These are phyloP conservation scores for Eueides isabella DNA, from an alignment of 1,140 invertebrate species.

Conservation along the genomic window DNA sequence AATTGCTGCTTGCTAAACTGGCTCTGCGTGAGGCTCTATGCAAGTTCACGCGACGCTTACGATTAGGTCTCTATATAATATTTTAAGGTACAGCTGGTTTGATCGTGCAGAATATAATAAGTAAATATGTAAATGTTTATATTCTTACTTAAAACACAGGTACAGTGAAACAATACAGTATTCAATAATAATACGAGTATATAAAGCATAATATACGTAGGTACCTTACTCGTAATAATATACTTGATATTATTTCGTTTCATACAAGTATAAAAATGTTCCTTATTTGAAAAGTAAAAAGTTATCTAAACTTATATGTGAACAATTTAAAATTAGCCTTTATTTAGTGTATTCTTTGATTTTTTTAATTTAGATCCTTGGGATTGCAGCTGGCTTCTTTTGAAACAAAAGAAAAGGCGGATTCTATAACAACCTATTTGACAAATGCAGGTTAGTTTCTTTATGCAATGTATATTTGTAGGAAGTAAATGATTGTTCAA, in stretches of 20 bases:
- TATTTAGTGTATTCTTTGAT: neutral
- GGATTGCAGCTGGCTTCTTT: constrained; percentile 92
- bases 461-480: neutral
- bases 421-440: constrained; percentile 91
- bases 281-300: too few relatives aligned
- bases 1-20: constrained; percentile 72
- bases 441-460: constrained; percentile 86
- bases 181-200: neutral
- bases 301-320: too few relatives aligned
- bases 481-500: neutral
- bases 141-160: neutral
- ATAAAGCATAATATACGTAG: neutral
- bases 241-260: neutral
- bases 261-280: neutral
- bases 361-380: constrained; percentile 84
- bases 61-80: constrained; percentile 59
- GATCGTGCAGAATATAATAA: neutral
- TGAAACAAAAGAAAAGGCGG: constrained; percentile 92
- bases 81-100: constrained; percentile 46
- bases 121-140: neutral
- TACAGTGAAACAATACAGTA: neutral
- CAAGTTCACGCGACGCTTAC: constrained; percentile 36
- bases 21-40: constrained; percentile 54
- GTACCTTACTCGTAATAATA: neutral
- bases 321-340: too few relatives aligned